phyloP scores from a whole-genome alignment of 2,888 invertebrate species.

The Drosophila buzzatii region DNA sequence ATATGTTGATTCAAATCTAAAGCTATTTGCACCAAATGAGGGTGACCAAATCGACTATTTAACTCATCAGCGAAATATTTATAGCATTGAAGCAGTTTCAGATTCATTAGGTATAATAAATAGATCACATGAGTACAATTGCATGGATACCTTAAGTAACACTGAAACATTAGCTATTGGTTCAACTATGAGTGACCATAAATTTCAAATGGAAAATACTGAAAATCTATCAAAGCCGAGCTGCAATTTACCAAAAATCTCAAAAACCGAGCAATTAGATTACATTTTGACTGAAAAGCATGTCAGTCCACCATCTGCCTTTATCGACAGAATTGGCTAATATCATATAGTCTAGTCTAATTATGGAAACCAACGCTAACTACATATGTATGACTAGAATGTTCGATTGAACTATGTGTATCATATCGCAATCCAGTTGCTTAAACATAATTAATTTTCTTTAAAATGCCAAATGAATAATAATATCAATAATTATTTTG shows the following conservation, averaged over 20 bases:
- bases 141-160: conserved; percentile 82
- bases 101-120: conserved; percentile 75
- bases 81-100: conserved; percentile 76
- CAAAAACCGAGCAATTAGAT: conserved; percentile 67
- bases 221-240: conserved; percentile 32
- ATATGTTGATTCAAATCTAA: conserved; percentile 74
- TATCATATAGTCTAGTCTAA: conserved; percentile 16
- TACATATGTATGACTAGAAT: background rate
- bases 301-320: conserved; percentile 85
- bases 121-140: conserved; percentile 76
- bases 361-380: background rate
- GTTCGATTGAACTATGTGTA: background rate
- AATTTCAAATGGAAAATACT: conserved; percentile 60
- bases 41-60: conserved; percentile 40
- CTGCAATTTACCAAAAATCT: conserved; percentile 13
- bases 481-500: background rate
- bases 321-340: conserved; percentile 83
- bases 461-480: conserved; percentile 9
- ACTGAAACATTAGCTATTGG: conserved; percentile 83
- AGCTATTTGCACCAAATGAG: conserved; percentile 16
- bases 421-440: background rate
- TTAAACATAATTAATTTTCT: conserved; percentile 20
- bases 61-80: conserved; percentile 74
- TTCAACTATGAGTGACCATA: conserved; percentile 73
- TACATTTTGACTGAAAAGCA: conserved; percentile 79